phyloP scores from a whole-genome alignment of 2,888 invertebrate genomes.

The Microctonus brassicae region DNA sequence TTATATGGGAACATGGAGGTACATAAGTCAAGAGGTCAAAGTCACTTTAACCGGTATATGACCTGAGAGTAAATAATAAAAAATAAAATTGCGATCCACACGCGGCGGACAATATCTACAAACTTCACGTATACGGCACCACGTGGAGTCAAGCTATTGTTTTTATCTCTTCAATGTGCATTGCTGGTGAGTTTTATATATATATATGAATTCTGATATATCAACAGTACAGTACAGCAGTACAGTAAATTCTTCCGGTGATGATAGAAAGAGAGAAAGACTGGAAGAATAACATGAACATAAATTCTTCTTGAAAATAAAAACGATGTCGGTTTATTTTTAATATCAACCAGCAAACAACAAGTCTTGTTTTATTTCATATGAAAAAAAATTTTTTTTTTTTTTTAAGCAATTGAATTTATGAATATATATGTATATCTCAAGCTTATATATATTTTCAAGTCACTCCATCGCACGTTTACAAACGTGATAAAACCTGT shows the following conservation, averaged over 20 bases:
- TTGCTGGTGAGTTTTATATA: slow-evolving; percentile 9
- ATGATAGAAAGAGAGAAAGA: not conserved
- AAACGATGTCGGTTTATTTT: not conserved
- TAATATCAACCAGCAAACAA: not conserved
- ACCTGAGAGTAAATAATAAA: slow-evolving; percentile 49
- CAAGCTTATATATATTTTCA: slow-evolving; percentile 9
- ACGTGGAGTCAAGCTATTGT: slow-evolving; percentile 32
- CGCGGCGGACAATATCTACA: slow-evolving; percentile 23
- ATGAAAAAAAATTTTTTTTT: too few relatives aligned
- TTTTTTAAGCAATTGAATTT: not conserved
- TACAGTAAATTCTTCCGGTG: not conserved
- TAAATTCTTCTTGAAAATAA: not conserved
- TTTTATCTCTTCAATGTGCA: slow-evolving; percentile 31
- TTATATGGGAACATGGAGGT: slow-evolving; percentile 56
- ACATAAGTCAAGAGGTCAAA: slow-evolving; percentile 53
- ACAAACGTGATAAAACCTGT: not conserved
- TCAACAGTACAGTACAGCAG: not conserved
- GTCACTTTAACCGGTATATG: slow-evolving; percentile 51
- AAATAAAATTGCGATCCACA: slow-evolving; percentile 49
- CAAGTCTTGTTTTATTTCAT: slow-evolving; percentile 10
- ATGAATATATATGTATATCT: not conserved
- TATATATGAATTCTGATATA: slow-evolving; percentile 18
- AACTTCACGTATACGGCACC: slow-evolving; percentile 23
- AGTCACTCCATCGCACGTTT: not conserved
- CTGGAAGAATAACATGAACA: not conserved